phyloP scores from a whole-genome alignment of 2,888 invertebrate genomes.

The Himalopsyche kuldschensis region DNA sequence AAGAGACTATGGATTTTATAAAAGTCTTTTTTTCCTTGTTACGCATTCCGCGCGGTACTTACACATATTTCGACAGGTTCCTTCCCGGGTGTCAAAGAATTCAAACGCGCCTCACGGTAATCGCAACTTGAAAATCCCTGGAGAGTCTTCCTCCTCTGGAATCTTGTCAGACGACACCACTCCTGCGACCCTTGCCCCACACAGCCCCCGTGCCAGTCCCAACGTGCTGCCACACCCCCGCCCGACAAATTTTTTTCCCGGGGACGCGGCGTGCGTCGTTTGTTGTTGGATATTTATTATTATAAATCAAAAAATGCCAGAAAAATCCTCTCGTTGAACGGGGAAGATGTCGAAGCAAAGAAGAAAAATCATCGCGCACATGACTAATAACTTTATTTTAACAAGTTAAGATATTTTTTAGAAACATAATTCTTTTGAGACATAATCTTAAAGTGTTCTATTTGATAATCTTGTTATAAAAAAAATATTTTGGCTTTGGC shows the following conservation, averaged over 20 bases:
- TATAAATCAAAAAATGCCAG: conserved; percentile 18
- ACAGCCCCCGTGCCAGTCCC: background rate
- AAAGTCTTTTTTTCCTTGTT: background rate
- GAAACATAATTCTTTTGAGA: no score
- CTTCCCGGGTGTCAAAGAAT: background rate
- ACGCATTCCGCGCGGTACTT: background rate
- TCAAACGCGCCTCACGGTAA: background rate
- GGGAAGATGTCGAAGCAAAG: background rate
- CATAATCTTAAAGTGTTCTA: no score
- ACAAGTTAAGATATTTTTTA: no score
- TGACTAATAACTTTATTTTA: background rate
- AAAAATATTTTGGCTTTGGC: no score
- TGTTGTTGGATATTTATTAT: conserved; percentile 14
- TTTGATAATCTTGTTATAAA: no score
- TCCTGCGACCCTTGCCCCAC: background rate
- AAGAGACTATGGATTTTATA: no score
- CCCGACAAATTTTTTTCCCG: background rate
- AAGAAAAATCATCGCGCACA: background rate
- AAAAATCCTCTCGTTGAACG: background rate
- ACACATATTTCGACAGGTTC: background rate
- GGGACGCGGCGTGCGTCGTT: background rate
- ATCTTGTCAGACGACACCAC: conserved; percentile 8
- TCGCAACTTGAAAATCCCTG: background rate
- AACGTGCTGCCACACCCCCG: background rate
- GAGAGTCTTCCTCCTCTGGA: background rate